Conservation (phyloP, 2,888 invertebrate species). For the Agrochola litura region DNA sequence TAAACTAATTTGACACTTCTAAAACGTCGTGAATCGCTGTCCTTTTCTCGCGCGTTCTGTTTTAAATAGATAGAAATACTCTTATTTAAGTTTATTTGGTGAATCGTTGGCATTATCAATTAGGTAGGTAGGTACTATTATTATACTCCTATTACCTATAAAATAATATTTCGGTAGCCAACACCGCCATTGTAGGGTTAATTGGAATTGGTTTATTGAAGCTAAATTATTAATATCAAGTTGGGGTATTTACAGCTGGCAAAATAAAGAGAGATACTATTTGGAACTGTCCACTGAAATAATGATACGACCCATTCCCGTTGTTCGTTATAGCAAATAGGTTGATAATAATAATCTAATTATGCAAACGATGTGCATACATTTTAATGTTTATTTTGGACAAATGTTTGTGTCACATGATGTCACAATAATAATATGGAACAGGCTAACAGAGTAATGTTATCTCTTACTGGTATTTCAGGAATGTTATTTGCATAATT, state of each 20-base stretch:
- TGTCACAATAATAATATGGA: conserved; percentile 22
- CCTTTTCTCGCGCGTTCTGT: neutral
- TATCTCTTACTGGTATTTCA: conserved; percentile 27
- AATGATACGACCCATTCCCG: neutral
- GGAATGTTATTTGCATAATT: conserved; percentile 14
- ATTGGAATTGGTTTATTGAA: conserved; percentile 25
- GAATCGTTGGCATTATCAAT: neutral
- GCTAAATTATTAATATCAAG: conserved; percentile 18
- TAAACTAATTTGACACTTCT: neutral
- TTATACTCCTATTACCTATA: neutral
- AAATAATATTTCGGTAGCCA: conserved; percentile 10
- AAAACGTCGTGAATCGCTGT: neutral
- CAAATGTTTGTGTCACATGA: conserved; percentile 33
- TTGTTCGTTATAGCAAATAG: conserved; percentile 36
- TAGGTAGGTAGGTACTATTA: neutral
- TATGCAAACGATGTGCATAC: conserved; percentile 48
- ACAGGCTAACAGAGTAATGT: neutral
- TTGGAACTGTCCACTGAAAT: conserved; percentile 4
- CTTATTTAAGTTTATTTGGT: neutral
- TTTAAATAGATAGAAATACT: neutral
- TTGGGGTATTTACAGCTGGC: conserved; percentile 8
- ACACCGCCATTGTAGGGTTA: conserved; percentile 12
- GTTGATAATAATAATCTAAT: conserved; percentile 46
- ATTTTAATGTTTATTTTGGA: conserved; percentile 40
- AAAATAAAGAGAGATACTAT: conserved; percentile 10